These are phyloP conservation scores for Chunga burmeisteri DNA, from an alignment of 2,113 vertebrate genomes.

Conservation along the genomic window DNA sequence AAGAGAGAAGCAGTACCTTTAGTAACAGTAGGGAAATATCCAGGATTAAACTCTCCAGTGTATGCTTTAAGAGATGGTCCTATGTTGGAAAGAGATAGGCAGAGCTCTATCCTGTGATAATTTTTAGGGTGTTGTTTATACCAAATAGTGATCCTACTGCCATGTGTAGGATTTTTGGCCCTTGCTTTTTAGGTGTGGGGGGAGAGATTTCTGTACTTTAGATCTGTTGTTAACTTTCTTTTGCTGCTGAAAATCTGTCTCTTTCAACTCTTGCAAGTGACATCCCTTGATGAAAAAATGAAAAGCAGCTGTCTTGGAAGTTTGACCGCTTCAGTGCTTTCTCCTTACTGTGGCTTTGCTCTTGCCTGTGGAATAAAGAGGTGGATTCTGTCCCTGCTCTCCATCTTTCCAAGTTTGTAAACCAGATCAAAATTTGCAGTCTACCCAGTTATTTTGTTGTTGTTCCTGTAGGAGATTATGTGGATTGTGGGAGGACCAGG, in stretches of 20 bases:
- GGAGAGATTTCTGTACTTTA: neutral
- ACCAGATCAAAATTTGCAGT: neutral
- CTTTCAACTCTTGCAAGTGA: neutral
- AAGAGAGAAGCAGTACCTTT: neutral
- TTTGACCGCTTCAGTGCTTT: neutral
- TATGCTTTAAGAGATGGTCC: neutral
- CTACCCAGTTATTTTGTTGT: neutral
- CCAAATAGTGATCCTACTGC: neutral
- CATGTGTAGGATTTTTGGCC: neutral
- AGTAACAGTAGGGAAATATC: neutral
- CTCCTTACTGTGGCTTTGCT: neutral
- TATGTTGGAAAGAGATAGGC: neutral
- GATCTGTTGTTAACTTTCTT: neutral
- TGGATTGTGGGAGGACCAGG: neutral
- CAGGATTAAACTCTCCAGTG: neutral
- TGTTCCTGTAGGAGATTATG: constrained; percentile 1
- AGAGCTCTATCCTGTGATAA: neutral
- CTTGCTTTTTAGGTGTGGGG: neutral
- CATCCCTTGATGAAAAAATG: neutral
- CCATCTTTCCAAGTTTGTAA: neutral
- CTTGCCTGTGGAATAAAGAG: neutral
- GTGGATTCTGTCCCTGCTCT: neutral
- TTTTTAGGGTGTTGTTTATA: neutral
- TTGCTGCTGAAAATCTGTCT: neutral
- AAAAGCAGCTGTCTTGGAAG: neutral